Percentiles rank a stretch among this genome's conserved stretches.
These are phyloP conservation scores for Melanchra persicariae DNA, from an alignment of 2,888 invertebrate genomes.

Conservation along the genomic window DNA sequence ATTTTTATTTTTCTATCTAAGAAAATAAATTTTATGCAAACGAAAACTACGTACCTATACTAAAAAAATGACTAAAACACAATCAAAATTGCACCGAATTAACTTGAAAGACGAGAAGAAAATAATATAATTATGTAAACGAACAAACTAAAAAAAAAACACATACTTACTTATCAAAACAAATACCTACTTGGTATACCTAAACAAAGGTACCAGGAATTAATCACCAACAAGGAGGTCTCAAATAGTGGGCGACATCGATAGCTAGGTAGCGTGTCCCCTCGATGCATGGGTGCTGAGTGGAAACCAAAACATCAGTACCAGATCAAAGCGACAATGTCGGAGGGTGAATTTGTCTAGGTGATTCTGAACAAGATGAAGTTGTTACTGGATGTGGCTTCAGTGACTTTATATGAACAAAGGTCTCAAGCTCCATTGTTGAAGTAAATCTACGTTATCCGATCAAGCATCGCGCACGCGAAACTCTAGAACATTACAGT, in stretches of 20 bases:
- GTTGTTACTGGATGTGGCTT: constrained; percentile 33
- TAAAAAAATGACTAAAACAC: too few species aligned
- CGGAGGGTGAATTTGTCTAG: constrained; percentile 88
- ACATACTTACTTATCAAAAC: neutral
- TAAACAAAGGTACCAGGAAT: constrained; percentile 69
- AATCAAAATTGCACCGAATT: too few species aligned
- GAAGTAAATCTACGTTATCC: too few species aligned
- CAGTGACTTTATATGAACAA: neutral
- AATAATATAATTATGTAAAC: too few species aligned
- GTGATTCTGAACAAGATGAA: constrained; percentile 70
- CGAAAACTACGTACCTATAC: too few species aligned
- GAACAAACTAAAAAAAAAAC: too few species aligned
- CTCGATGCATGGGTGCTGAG: constrained; percentile 65
- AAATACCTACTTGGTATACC: constrained; percentile 8
- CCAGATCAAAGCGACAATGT: constrained; percentile 88
- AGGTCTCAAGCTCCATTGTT: too few species aligned
- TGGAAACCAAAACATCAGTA: constrained; percentile 85
- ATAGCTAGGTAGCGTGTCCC: constrained; percentile 71
- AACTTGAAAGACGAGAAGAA: too few species aligned
- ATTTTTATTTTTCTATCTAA: too few species aligned
- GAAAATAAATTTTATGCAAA: too few species aligned
- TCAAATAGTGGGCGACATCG: constrained; percentile 83
- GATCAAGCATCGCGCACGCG: too few species aligned
- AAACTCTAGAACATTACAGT: too few species aligned
- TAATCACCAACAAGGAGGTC: constrained; percentile 77